Evolutionary conservation across 2,113 vertebrate species (phyloP).

Genomic region (Lophius piscatorius): DNA sequence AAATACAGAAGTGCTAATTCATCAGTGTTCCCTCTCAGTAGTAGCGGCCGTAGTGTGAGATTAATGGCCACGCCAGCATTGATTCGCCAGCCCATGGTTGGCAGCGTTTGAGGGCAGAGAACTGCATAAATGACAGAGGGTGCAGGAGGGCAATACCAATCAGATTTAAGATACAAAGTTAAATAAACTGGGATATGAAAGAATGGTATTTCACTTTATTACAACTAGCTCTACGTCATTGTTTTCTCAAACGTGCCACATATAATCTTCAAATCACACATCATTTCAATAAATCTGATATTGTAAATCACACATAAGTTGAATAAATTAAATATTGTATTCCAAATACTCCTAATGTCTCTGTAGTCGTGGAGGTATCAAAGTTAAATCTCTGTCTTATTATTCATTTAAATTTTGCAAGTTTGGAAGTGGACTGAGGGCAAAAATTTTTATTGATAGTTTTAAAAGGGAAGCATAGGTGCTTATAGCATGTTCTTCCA

Average conservation of each 20-base stretch:
- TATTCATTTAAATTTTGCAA: not conserved
- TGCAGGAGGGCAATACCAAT: slow-evolving; percentile 33
- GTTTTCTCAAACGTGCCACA: too few relatives aligned
- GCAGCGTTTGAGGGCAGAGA: slow-evolving; percentile 29
- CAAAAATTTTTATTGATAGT: slow-evolving; percentile 31
- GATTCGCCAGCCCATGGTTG: slow-evolving; percentile 37
- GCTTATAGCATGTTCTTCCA: too few relatives aligned
- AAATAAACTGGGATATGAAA: slow-evolving; percentile 19
- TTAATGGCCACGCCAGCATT: slow-evolving; percentile 19
- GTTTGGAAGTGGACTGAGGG: slow-evolving; percentile 46
- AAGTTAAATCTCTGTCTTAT: not conserved
- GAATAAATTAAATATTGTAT: too few relatives aligned
- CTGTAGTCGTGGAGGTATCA: not conserved
- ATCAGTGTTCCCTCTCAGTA: slow-evolving; percentile 50
- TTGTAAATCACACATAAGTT: too few relatives aligned
- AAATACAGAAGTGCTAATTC: slow-evolving; percentile 55
- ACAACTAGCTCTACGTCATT: too few relatives aligned
- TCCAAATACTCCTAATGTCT: too few relatives aligned
- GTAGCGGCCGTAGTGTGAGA: slow-evolving; percentile 26
- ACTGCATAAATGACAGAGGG: slow-evolving; percentile 24
- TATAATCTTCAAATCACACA: too few relatives aligned
- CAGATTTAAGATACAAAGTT: slow-evolving; percentile 32
- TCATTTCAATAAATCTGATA: too few relatives aligned
- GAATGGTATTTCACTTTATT: not conserved
- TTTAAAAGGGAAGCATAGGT: slow-evolving; percentile 24